Evolutionary conservation across 1,140 invertebrate species (phyloP).

Genomic region (Mizuhopecten yessoensis): DNA sequence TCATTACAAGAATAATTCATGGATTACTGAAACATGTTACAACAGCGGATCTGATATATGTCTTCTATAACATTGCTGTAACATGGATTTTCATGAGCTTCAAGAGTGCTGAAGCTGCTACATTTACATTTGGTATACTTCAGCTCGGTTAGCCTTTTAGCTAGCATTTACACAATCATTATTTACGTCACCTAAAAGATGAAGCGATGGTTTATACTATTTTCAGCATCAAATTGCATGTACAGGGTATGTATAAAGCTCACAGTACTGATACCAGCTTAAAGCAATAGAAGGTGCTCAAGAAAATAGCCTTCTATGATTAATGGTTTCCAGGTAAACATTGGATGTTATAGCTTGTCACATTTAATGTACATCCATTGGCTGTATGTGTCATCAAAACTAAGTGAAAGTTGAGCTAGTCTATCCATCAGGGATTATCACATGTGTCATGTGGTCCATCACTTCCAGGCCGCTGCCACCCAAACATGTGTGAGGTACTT

Average conservation of each 20-base stretch:
- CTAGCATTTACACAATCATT: not conserved
- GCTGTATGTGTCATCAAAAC: not conserved
- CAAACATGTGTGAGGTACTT: constrained; percentile 12
- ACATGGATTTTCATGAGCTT: too few relatives aligned
- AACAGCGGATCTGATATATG: too few relatives aligned
- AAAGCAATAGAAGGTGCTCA: not conserved
- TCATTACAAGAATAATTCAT: too few relatives aligned
- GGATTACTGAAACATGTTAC: too few relatives aligned
- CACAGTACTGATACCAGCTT: not conserved
- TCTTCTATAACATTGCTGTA: too few relatives aligned
- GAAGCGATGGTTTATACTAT: not conserved
- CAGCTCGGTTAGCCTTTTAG: not conserved
- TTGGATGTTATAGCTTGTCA: not conserved
- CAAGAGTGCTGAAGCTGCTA: too few relatives aligned
- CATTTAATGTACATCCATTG: constrained; percentile 8
- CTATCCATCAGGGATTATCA: constrained; percentile 18
- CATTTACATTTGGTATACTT: too few relatives aligned
- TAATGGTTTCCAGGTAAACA: not conserved
- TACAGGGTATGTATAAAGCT: too few relatives aligned
- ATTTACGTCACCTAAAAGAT: not conserved
- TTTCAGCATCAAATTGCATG: not conserved
- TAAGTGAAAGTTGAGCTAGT: not conserved
- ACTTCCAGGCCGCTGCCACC: not conserved
- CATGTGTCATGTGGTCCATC: not conserved
- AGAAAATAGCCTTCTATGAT: not conserved